Evolutionary conservation across 2,888 invertebrate genomes (phyloP).

Genomic region (Plebejus anna): DNA sequence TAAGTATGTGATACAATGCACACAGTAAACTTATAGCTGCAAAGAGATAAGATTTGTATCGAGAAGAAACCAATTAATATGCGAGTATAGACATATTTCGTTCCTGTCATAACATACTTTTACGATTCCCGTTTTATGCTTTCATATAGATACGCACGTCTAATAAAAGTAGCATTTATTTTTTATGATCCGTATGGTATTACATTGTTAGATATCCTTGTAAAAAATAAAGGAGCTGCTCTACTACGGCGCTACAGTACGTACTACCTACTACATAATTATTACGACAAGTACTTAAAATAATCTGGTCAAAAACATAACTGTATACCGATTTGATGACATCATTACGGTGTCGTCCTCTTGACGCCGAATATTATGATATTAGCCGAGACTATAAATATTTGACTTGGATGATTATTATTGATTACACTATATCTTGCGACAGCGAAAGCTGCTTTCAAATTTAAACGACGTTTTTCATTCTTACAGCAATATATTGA

Average conservation of each 20-base stretch:
- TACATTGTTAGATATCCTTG: conserved; percentile 25
- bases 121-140: conserved; percentile 27
- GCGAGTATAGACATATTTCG: conserved; percentile 17
- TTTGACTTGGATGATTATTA: too few species aligned
- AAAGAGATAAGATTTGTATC: conserved; percentile 5
- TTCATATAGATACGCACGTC: conserved; percentile 28
- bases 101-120: conserved; percentile 24
- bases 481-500: too few species aligned
- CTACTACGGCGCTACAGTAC: neutral
- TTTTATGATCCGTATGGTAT: conserved; percentile 27
- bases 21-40: neutral
- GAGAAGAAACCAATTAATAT: conserved; percentile 17
- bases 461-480: too few species aligned
- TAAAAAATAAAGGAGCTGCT: neutral
- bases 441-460: too few species aligned
- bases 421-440: too few species aligned
- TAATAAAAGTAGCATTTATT: conserved; percentile 28
- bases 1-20: neutral
- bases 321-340: too few species aligned
- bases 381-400: too few species aligned
- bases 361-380: too few species aligned
- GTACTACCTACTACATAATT: neutral
- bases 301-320: too few species aligned
- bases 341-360: too few species aligned
- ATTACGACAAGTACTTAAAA: neutral